These are phyloP conservation scores for Psilopogon haemacephalus DNA, from an alignment of 2,113 vertebrate species.

Conservation along the genomic window DNA sequence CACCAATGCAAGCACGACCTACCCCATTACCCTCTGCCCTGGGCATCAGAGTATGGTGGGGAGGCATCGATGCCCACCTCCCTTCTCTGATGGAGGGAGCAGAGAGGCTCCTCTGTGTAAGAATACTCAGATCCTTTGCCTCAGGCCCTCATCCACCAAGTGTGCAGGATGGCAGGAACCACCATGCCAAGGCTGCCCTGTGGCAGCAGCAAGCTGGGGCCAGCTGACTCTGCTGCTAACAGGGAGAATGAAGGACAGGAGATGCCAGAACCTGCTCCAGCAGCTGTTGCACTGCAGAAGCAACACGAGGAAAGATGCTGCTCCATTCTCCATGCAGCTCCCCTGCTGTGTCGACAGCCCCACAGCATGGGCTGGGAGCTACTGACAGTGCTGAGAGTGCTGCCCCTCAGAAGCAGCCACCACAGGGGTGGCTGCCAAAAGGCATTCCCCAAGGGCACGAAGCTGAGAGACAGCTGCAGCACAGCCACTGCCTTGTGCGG, in stretches of 20 bases:
- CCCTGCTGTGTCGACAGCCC: neutral
- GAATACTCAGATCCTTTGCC: neutral
- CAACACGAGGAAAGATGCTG: neutral
- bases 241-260: neutral
- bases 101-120: neutral
- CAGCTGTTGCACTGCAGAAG: neutral
- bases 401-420: neutral
- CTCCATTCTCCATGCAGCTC: neutral
- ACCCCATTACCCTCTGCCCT: neutral
- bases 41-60: rapidly evolving
- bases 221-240: neutral
- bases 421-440: rapidly evolving
- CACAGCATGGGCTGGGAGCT: neutral
- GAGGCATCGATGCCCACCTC: neutral
- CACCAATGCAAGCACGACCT: rapidly evolving
- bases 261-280: rapidly evolving
- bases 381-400: rapidly evolving
- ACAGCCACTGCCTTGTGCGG: neutral
- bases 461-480: neutral
- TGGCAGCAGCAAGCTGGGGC: neutral
- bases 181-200: neutral
- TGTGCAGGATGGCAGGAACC: neutral
- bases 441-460: neutral
- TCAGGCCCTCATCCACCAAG: neutral
- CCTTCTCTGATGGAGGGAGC: neutral